phyloP scores from a whole-genome alignment of 2,888 invertebrate genomes.

The Drosophila lacicola region DNA sequence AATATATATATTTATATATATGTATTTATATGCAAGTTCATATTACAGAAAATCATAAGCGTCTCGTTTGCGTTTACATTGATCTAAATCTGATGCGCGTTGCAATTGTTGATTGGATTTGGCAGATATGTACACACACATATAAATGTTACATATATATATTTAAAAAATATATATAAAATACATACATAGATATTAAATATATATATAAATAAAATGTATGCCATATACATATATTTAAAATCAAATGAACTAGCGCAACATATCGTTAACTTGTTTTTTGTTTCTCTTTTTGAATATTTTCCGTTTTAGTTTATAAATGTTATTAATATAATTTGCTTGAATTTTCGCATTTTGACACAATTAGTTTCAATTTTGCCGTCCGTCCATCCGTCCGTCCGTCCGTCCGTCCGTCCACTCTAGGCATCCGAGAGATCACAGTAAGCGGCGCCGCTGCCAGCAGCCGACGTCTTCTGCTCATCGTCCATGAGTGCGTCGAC shows the following conservation, averaged over 20 bases:
- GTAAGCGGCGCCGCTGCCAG: constrained; percentile 54
- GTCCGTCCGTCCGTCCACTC: constrained; percentile 10
- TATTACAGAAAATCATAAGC: constrained; percentile 71
- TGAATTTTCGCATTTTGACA: constrained; percentile 55
- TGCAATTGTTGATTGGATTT: constrained; percentile 18
- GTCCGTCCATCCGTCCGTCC: constrained; percentile 3
- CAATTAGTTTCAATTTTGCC: constrained; percentile 38
- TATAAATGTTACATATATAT: background rate
- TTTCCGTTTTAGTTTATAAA: constrained; percentile 2
- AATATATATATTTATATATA: constrained; percentile 59
- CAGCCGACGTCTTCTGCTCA: constrained; percentile 64
- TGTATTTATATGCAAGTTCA: constrained; percentile 48
- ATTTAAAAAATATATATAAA: no score
- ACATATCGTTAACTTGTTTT: background rate
- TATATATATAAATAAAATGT: no score
- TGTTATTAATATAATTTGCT: background rate
- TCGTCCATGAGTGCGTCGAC: constrained; percentile 78
- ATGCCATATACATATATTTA: background rate
- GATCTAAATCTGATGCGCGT: constrained; percentile 23
- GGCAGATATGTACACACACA: background rate
- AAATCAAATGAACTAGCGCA: constrained; percentile 22
- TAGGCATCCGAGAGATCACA: constrained; percentile 82
- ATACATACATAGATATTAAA: background rate
- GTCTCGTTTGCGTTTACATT: constrained; percentile 74
- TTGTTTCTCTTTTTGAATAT: background rate